phyloP scores from a whole-genome alignment of 2,888 invertebrate genomes.

The Melipona beecheii region DNA sequence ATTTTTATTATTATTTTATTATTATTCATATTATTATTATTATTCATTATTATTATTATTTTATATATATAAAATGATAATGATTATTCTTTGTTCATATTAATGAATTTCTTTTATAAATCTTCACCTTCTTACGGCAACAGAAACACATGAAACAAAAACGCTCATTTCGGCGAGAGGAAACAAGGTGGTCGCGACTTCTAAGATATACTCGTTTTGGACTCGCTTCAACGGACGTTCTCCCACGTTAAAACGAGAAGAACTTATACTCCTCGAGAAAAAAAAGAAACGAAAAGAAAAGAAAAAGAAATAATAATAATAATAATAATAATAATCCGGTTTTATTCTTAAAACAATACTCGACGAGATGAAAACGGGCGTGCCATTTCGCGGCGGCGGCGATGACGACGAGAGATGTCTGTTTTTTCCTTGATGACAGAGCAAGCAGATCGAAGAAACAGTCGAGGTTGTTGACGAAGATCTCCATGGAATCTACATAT shows the following conservation, averaged over 20 bases:
- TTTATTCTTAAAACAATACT: conserved; percentile 58
- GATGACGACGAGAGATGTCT: conserved; percentile 22
- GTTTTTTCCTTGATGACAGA: conserved; percentile 37
- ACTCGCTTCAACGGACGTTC: conserved; percentile 49
- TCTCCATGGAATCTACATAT: conserved; percentile 5
- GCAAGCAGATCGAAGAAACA: conserved; percentile 32
- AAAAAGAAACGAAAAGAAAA: neutral
- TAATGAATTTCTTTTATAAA: conserved; percentile 37
- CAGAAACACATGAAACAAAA: conserved; percentile 38
- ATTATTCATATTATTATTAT: conserved; percentile 1
- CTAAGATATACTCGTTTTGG: conserved; percentile 56
- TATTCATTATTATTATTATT: conserved; percentile 6
- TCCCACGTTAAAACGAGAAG: conserved; percentile 48
- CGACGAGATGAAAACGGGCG: conserved; percentile 68
- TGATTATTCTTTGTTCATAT: conserved; percentile 30
- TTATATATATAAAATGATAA: conserved; percentile 24
- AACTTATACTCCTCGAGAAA: conserved; percentile 53
- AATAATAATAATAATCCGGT: conserved; percentile 27
- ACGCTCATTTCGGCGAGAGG: conserved; percentile 47
- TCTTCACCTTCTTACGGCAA: conserved; percentile 55
- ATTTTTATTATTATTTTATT: conserved; percentile 20
- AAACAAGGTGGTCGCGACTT: conserved; percentile 51
- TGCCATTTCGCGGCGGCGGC: conserved; percentile 72
- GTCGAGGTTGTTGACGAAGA: conserved; percentile 53
- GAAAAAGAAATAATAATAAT: neutral